Conservation (phyloP, 1,140 invertebrate genomes). For the Cydia splendana region DNA sequence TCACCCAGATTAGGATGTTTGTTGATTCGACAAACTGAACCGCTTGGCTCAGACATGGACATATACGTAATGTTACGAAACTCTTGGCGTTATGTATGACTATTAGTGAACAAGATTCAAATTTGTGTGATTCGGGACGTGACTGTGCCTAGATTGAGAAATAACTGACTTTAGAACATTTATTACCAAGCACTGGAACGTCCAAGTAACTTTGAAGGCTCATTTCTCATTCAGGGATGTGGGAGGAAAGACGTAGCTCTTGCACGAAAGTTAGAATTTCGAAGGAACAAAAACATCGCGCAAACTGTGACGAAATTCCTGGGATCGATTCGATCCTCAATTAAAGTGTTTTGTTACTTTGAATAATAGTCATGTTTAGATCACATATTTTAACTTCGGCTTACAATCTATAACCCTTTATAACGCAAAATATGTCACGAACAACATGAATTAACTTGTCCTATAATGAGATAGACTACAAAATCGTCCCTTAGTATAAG, state of each 20-base stretch:
- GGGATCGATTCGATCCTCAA: not conserved
- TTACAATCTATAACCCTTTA: no score
- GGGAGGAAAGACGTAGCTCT: not conserved
- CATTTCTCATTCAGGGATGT: slow-evolving; percentile 14
- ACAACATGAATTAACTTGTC: no score
- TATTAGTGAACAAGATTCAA: not conserved
- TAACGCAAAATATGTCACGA: no score
- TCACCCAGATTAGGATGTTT: not conserved
- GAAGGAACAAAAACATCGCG: not conserved
- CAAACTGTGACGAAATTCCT: not conserved
- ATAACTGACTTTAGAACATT: slow-evolving; percentile 11
- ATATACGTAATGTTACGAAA: not conserved
- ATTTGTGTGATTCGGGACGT: not conserved
- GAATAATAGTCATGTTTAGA: no score
- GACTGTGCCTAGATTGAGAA: slow-evolving; percentile 10
- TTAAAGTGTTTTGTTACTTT: not conserved
- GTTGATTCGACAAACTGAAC: not conserved
- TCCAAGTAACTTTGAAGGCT: not conserved
- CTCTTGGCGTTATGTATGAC: not conserved
- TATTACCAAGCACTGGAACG: not conserved
- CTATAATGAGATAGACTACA: no score
- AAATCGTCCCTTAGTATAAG: no score
- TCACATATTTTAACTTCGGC: no score
- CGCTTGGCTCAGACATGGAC: not conserved
- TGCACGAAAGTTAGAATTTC: slow-evolving; percentile 7